phyloP scores from a whole-genome alignment of 2,888 invertebrate genomes.

The Eumerus sabulonum region DNA sequence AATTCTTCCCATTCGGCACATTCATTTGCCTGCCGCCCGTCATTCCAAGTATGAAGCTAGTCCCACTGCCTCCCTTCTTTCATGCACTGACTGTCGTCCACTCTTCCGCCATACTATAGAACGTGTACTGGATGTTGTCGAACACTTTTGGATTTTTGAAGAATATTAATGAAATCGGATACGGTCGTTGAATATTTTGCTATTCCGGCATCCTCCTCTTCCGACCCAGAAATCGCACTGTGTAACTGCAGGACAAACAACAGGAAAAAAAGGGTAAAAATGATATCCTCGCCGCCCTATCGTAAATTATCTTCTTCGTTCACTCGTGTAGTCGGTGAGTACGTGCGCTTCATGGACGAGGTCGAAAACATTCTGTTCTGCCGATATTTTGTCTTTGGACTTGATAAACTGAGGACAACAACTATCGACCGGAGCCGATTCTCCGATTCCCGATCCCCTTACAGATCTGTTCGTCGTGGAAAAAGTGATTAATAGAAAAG shows the following conservation, averaged over 20 bases:
- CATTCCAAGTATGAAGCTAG: conserved; percentile 13
- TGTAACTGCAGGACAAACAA: not conserved
- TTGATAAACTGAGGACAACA: conserved; percentile 53
- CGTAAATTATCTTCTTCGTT: conserved; percentile 59
- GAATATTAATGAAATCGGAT: conserved; percentile 67
- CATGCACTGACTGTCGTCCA: not conserved
- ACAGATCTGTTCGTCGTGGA: conserved; percentile 17
- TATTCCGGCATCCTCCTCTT: conserved; percentile 27
- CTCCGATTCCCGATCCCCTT: too few species aligned
- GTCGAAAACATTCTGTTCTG: conserved; percentile 63
- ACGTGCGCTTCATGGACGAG: conserved; percentile 1
- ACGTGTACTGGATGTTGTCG: conserved; percentile 57
- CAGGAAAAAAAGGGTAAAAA: conserved; percentile 22
- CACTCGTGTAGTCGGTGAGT: conserved; percentile 29
- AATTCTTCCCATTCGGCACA: conserved; percentile 38
- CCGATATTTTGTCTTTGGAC: conserved; percentile 62
- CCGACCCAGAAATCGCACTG: not conserved
- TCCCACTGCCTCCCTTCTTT: conserved; percentile 6
- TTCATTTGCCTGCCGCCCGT: conserved; percentile 44
- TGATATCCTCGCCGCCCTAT: conserved; percentile 39
- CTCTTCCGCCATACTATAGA: not conserved
- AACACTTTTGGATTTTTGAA: conserved; percentile 63
- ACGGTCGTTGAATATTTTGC: conserved; percentile 59
- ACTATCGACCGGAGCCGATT: not conserved
- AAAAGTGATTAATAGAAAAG: conserved; percentile 62